phyloP scores from a whole-genome alignment of 2,888 invertebrate species.

The Meganola albula region DNA sequence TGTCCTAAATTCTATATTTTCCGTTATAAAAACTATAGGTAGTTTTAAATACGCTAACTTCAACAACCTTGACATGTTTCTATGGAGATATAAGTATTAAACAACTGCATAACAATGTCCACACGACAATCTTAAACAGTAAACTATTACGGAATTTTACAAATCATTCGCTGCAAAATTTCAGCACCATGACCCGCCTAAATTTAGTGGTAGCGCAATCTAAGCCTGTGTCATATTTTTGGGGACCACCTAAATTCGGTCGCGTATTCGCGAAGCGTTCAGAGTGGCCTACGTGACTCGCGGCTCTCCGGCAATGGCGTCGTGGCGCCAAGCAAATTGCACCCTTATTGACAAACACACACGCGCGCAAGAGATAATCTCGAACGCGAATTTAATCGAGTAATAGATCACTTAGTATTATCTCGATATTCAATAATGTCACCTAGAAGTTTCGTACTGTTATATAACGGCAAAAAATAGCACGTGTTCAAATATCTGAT shows the following conservation, averaged over 20 bases:
- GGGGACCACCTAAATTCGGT: conserved; percentile 36
- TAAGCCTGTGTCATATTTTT: conserved; percentile 9
- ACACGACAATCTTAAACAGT: conserved; percentile 10
- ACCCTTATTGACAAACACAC: conserved; percentile 58
- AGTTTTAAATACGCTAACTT: too few relatives aligned
- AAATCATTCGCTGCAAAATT: conserved; percentile 39
- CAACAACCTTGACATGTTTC: too few relatives aligned
- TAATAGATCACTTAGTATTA: conserved; percentile 4
- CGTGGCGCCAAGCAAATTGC: conserved; percentile 70
- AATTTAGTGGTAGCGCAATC: conserved; percentile 21
- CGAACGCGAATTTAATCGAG: conserved; percentile 1
- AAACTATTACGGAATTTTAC: conserved; percentile 7
- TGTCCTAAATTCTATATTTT: too few relatives aligned
- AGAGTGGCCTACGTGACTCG: conserved; percentile 75
- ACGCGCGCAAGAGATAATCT: too few relatives aligned
- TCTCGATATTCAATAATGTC: conserved; percentile 3
- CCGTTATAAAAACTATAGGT: too few relatives aligned
- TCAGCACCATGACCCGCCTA: conserved; percentile 36
- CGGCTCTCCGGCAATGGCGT: conserved; percentile 67
- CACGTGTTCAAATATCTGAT: conserved; percentile 56
- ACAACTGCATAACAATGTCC: too few relatives aligned
- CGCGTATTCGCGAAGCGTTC: conserved; percentile 39
- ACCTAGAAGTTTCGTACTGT: conserved; percentile 23
- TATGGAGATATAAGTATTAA: too few relatives aligned
- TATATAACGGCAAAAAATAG: conserved; percentile 56